Percentiles rank a stretch among this genome's conserved stretches.
These are phyloP conservation scores for Periophthalmodon schlosseri DNA, from an alignment of 2,113 vertebrate genomes.

Conservation along the genomic window DNA sequence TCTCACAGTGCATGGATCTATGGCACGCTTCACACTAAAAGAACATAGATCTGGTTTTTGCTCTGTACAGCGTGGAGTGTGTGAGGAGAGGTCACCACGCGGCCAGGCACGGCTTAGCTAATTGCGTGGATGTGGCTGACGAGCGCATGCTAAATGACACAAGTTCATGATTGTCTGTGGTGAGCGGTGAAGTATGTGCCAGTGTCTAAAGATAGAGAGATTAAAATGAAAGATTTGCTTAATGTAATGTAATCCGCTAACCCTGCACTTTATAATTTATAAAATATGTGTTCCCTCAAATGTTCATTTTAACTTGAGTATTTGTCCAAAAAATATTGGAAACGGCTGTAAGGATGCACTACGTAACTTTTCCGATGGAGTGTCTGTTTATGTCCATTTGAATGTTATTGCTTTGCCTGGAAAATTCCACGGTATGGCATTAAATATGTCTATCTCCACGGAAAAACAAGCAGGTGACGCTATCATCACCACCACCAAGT, in stretches of 20 bases:
- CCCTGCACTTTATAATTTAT: too few species aligned
- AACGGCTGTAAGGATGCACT: too few species aligned
- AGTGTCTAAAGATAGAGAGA: conserved; percentile 25
- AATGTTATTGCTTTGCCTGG: too few species aligned
- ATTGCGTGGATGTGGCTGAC: conserved; percentile 13
- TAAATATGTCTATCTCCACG: too few species aligned
- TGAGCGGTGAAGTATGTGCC: conserved; percentile 22
- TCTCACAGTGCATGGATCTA: not conserved
- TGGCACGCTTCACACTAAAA: not conserved
- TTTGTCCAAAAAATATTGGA: too few species aligned
- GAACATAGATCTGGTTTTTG: not conserved
- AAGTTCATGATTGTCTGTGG: conserved; percentile 33
- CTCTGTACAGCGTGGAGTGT: not conserved
- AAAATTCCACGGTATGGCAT: too few species aligned
- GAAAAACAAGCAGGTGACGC: too few species aligned
- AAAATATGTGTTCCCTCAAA: too few species aligned
- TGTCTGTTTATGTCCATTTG: too few species aligned
- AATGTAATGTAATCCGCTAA: not conserved
- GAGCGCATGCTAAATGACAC: conserved; percentile 39
- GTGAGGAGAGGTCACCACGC: not conserved
- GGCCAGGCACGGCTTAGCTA: not conserved
- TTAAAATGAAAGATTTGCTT: not conserved
- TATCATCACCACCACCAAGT: too few species aligned
- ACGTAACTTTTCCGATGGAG: too few species aligned
- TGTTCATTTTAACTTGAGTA: too few species aligned